These are phyloP conservation scores for Spinus olivaceus DNA, from an alignment of 2,797 vertebrate genomes.

Conservation along the genomic window DNA sequence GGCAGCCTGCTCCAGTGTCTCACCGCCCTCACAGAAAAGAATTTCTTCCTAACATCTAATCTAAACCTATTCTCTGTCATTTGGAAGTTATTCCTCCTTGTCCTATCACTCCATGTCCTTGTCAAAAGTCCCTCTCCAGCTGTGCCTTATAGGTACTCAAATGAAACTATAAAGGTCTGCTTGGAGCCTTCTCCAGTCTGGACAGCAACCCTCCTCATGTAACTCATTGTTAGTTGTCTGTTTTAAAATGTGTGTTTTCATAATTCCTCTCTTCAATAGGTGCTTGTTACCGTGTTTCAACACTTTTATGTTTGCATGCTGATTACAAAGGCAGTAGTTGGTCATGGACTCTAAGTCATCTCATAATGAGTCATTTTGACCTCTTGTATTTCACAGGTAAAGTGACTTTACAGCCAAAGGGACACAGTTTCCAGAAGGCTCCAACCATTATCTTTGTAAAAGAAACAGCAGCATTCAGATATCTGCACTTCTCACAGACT, in stretches of 20 bases:
- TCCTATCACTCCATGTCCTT: background rate
- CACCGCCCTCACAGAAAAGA: background rate
- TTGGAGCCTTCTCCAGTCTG: background rate
- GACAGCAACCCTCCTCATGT: background rate
- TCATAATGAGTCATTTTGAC: background rate
- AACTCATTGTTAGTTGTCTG: background rate
- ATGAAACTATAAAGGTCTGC: background rate
- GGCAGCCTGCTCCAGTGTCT: background rate
- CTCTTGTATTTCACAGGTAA: background rate
- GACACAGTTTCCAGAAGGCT: background rate
- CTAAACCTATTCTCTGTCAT: background rate
- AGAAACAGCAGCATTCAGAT: background rate
- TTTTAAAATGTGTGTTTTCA: background rate
- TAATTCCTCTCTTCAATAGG: background rate
- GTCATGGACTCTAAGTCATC: background rate
- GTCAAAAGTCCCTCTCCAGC: background rate
- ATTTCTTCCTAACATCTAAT: background rate
- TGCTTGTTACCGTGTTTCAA: background rate
- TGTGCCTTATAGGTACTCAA: background rate
- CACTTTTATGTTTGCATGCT: background rate
- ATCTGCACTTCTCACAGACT: background rate
- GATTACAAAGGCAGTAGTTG: background rate
- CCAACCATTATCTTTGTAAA: background rate
- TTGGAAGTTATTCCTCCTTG: background rate
- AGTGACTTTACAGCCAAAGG: background rate